These are phyloP conservation scores for Prietella phreatophila DNA, from an alignment of 2,113 vertebrate genomes.

Conservation along the genomic window DNA sequence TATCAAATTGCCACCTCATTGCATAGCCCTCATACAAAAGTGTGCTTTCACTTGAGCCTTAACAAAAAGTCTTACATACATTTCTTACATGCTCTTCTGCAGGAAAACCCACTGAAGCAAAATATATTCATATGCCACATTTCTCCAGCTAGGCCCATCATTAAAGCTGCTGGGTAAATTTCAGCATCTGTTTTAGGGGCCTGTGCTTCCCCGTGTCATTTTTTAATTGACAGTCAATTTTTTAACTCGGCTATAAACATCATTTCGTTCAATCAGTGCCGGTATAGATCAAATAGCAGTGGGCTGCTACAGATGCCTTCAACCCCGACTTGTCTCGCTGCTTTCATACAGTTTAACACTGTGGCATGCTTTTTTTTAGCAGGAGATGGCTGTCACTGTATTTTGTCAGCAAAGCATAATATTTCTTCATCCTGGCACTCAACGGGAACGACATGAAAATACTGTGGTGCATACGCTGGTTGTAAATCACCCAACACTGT, in stretches of 20 bases:
- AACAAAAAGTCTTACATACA: conserved; percentile 74
- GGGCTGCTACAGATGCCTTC: conserved; percentile 73
- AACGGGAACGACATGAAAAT: conserved; percentile 79
- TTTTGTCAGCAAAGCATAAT: conserved; percentile 83
- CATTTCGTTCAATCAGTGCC: conserved; percentile 74
- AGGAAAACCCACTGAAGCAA: conserved; percentile 69
- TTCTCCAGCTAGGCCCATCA: conserved; percentile 69
- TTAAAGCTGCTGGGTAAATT: conserved; percentile 79
- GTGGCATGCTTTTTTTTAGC: conserved; percentile 71
- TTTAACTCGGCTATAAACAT: conserved; percentile 74
- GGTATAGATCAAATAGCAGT: conserved; percentile 75
- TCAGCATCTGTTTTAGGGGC: conserved; percentile 74
- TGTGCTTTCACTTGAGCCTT: conserved; percentile 70
- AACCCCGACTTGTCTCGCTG: conserved; percentile 71
- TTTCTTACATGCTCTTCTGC: conserved; percentile 68
- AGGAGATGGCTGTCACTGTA: conserved; percentile 80
- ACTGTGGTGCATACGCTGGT: conserved; percentile 75
- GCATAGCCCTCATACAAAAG: conserved; percentile 63
- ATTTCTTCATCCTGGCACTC: conserved; percentile 80
- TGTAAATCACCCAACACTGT: conserved; percentile 77
- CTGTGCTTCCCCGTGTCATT: conserved; percentile 69
- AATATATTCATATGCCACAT: conserved; percentile 70
- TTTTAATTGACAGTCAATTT: conserved; percentile 80
- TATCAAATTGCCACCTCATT: conserved; percentile 70
- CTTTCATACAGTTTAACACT: conserved; percentile 75